phyloP scores from a whole-genome alignment of 1,140 invertebrate genomes.

The Solen grandis region DNA sequence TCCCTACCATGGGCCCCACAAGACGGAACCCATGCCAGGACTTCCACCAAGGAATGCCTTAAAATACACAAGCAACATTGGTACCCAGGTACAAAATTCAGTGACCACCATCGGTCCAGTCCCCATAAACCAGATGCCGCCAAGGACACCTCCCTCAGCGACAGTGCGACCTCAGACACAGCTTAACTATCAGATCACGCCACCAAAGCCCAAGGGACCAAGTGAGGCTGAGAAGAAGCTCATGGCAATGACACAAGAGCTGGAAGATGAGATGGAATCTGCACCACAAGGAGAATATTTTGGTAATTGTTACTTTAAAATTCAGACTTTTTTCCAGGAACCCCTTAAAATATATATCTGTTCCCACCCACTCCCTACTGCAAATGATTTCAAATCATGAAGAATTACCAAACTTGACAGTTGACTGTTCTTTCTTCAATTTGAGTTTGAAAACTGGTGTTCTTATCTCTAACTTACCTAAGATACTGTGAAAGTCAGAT shows the following conservation, averaged over 20 bases:
- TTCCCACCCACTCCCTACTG: too few relatives aligned
- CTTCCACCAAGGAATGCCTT: conserved; percentile 61
- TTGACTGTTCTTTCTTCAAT: too few relatives aligned
- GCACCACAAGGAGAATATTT: conserved; percentile 98
- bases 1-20: conserved; percentile 79
- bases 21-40: conserved; percentile 74
- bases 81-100: neutral
- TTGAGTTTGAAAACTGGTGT: too few relatives aligned
- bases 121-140: conserved; percentile 24
- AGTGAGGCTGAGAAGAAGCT: conserved; percentile 81
- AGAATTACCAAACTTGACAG: too few relatives aligned
- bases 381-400: too few relatives aligned
- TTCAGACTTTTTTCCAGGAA: too few relatives aligned
- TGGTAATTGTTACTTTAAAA: conserved; percentile 89
- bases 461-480: too few relatives aligned
- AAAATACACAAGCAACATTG: neutral
- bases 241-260: conserved; percentile 80
- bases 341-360: too few relatives aligned
- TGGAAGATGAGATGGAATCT: conserved; percentile 89
- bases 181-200: conserved; percentile 92
- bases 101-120: neutral
- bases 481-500: too few relatives aligned
- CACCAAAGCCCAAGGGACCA: conserved; percentile 80
- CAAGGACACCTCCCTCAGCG: conserved; percentile 59
- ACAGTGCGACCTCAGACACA: conserved; percentile 80